A percentile compares a stretch with the other conserved stretches of the same genome.
These are phyloP conservation scores for Propsilocerus akamusi DNA, from an alignment of 1,140 invertebrate genomes.

Conservation along the genomic window DNA sequence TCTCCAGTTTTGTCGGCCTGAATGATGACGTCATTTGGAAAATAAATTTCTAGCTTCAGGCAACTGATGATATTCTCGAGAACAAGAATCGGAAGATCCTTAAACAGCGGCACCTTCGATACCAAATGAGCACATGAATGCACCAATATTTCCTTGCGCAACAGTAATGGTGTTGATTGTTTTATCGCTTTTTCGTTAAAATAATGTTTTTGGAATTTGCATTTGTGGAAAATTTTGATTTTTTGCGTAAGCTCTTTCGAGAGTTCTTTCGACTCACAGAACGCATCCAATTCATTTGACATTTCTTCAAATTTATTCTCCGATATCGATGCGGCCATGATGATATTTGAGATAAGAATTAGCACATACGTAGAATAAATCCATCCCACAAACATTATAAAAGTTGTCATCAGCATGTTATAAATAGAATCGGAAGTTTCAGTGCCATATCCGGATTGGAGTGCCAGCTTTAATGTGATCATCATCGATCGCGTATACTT, in stretches of 20 bases:
- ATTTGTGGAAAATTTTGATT: slow-evolving; percentile 18
- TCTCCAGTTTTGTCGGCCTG: slow-evolving; percentile 22
- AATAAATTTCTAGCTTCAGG: slow-evolving; percentile 25
- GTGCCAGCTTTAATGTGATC: neutral
- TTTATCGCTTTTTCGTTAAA: slow-evolving; percentile 25
- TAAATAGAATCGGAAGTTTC: neutral
- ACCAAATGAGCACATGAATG: slow-evolving; percentile 25
- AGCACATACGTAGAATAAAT: neutral
- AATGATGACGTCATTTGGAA: slow-evolving; percentile 29
- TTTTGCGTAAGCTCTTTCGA: neutral
- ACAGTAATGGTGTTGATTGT: slow-evolving; percentile 23
- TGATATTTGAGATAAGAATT: neutral
- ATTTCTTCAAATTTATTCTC: neutral
- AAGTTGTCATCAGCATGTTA: neutral
- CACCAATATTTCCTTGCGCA: slow-evolving; percentile 26
- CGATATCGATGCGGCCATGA: slow-evolving; percentile 15
- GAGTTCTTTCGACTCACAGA: neutral
- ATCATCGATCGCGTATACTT: slow-evolving; percentile 12
- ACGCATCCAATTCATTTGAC: neutral
- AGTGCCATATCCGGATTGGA: neutral
- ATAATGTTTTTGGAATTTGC: slow-evolving; percentile 24
- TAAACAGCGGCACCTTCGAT: slow-evolving; percentile 26
- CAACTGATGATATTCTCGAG: slow-evolving; percentile 20
- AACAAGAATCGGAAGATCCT: slow-evolving; percentile 20
- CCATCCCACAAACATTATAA: neutral